Conservation (phyloP, 1,140 invertebrate species). For the Drosophila nigrodunni region DNA sequence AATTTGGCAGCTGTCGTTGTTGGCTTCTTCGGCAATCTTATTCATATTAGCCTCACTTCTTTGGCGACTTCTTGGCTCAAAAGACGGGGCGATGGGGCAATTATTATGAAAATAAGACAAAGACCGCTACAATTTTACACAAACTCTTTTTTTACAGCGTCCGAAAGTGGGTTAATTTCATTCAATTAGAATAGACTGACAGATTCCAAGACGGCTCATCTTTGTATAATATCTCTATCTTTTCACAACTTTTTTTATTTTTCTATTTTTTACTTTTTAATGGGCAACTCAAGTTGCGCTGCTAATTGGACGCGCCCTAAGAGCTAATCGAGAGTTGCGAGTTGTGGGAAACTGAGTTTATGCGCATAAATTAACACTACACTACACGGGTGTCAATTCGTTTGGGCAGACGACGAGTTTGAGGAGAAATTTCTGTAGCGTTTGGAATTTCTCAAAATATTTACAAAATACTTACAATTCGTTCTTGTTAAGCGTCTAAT, state of each 20-base stretch:
- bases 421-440: conserved; percentile 49
- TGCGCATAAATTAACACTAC: conserved; percentile 62
- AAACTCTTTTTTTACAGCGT: conserved; percentile 42
- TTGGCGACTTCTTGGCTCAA: conserved; percentile 21
- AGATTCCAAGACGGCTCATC: conserved; percentile 18
- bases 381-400: conserved; percentile 15
- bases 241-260: conserved; percentile 21
- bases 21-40: conserved; percentile 51
- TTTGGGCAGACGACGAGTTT: conserved; percentile 2
- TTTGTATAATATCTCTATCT: conserved; percentile 20
- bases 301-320: conserved; percentile 69
- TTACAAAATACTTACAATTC: conserved; percentile 10
- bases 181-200: conserved; percentile 77
- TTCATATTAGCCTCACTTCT: conserved; percentile 55
- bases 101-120: conserved; percentile 67
- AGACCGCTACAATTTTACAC: conserved; percentile 36
- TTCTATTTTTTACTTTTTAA: conserved; percentile 48
- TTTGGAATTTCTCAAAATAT: conserved; percentile 22
- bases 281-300: conserved; percentile 46
- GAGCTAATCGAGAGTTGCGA: conserved; percentile 43
- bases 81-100: conserved; percentile 18
- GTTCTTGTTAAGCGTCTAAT: conserved; percentile 12
- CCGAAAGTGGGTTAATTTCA: conserved; percentile 75
- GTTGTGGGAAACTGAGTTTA: conserved; percentile 63
- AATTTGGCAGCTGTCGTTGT: conserved; percentile 51